phyloP scores from a whole-genome alignment of 2,113 vertebrate genomes.

The Ochotona princeps region DNA sequence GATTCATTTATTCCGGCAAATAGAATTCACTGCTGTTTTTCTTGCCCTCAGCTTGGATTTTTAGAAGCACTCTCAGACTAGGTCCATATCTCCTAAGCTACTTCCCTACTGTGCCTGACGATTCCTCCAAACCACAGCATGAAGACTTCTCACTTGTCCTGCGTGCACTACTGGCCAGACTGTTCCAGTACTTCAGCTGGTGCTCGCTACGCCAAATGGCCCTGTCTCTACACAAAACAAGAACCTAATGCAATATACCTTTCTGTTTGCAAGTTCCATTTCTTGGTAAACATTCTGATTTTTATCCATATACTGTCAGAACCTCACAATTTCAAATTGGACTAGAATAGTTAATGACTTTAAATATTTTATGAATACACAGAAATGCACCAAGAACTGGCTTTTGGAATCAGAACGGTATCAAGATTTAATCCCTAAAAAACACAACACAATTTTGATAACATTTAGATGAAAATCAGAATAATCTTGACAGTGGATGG shows the following conservation, averaged over 20 bases:
- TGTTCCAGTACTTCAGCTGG: background rate
- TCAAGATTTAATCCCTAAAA: conserved; percentile 50
- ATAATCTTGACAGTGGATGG: background rate
- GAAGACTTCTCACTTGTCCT: background rate
- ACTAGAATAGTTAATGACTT: conserved; percentile 51
- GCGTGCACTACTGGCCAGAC: background rate
- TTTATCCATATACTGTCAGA: conserved; percentile 46
- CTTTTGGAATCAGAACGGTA: conserved; percentile 60
- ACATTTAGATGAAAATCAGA: conserved; percentile 14
- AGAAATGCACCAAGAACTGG: background rate
- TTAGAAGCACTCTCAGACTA: conserved; percentile 25
- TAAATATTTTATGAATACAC: conserved; percentile 41
- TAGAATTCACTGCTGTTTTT: conserved; percentile 36
- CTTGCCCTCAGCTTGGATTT: conserved; percentile 55
- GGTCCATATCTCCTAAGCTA: background rate
- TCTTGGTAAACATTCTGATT: conserved; percentile 15
- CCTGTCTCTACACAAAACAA: background rate
- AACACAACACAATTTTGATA: conserved; percentile 45
- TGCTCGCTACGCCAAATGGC: background rate
- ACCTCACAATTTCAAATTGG: conserved; percentile 69
- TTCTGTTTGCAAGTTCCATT: conserved; percentile 37
- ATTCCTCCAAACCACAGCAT: background rate
- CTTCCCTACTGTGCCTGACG: conserved; percentile 4
- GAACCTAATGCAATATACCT: background rate
- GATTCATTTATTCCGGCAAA: conserved; percentile 26